Evolutionary conservation across 2,888 invertebrate genomes (phyloP), one percentile per base, ranked within the genome.

Genomic region (Scrobipalpa atriplicella): DNA sequence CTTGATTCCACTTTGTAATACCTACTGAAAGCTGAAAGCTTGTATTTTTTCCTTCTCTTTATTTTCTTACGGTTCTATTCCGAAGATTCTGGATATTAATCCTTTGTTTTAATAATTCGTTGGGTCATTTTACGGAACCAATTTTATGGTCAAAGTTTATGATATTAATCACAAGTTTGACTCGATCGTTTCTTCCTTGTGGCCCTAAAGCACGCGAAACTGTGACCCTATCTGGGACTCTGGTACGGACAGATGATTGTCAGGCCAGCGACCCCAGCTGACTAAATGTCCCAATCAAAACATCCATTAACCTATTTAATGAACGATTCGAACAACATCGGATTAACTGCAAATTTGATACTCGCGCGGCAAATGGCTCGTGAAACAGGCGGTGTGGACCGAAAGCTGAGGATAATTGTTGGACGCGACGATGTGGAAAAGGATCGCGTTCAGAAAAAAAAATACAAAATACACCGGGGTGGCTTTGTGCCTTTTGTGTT

Each of bases 241-340:
- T 83, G 81, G 76, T 78, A 71, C 75, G 64, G 73, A 74, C 78
- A 80, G 79, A 84, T 82, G 82, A 83, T 83, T 76, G 74, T 73
- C 75, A 75, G 79, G 82, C 83, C 85, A 80, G 71, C 74, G 78
- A 83, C 80, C 81, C 77, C 70, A 72, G n/a, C 60, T 58, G 38
- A 68, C 51, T 68, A 76, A 73, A 71, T 70, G 69, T 71, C 68
- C 52, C 75, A 78, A 77, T 78, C 76, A 75, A 73, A 77, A 79
- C 78, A 77, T 72, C 72, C 68, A 80, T 79, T 79, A 78, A 78
- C 78, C 77, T 73, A 80, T 72, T 71, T 71, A 67, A 68, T 58
- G 64, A 67, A 56, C 11, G 54, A 21, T 56, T 21, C 54, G 29
- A 39, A 61, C 64, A 13, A n/a, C n/a, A 43, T 41, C 64, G 54